Conservation (phyloP, 2,888 invertebrate species). For the Platynereis dumerilii region DNA sequence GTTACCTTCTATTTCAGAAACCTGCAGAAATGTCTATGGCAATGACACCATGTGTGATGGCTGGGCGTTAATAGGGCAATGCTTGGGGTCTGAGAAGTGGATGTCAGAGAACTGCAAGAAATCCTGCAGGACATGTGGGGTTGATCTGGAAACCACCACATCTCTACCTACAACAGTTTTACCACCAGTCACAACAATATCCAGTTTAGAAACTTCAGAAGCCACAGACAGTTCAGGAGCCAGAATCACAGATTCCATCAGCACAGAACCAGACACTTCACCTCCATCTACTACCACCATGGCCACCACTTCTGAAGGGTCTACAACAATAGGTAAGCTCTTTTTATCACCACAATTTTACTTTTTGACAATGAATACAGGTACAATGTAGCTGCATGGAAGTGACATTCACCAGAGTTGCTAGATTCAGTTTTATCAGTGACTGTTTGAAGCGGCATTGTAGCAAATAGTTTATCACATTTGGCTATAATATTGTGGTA, state of each 20-base stretch:
- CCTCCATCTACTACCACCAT: constrained; percentile 3
- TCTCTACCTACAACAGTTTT: background rate
- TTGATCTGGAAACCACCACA: background rate
- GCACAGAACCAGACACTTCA: background rate
- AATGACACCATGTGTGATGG: constrained; percentile 5
- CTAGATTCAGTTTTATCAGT: too few species aligned
- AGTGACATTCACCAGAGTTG: too few species aligned
- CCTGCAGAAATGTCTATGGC: background rate
- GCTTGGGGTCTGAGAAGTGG: background rate
- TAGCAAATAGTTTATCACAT: too few species aligned
- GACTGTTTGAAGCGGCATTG: too few species aligned
- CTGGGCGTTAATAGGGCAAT: background rate
- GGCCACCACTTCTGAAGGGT: background rate
- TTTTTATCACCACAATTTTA: too few species aligned
- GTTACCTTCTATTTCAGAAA: too few species aligned
- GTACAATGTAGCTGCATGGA: too few species aligned
- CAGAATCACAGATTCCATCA: background rate
- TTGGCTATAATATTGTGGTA: too few species aligned
- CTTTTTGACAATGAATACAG: too few species aligned
- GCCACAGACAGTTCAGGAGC: too few species aligned
- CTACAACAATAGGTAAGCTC: too few species aligned
- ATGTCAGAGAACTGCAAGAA: background rate
- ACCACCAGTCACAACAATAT: constrained; percentile 3
- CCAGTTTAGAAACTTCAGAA: background rate
- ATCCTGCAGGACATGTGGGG: background rate